Evolutionary conservation across 2,888 invertebrate genomes (phyloP), one percentile per base, ranked within the genome.

Genomic region (Coelinius sp.): DNA sequence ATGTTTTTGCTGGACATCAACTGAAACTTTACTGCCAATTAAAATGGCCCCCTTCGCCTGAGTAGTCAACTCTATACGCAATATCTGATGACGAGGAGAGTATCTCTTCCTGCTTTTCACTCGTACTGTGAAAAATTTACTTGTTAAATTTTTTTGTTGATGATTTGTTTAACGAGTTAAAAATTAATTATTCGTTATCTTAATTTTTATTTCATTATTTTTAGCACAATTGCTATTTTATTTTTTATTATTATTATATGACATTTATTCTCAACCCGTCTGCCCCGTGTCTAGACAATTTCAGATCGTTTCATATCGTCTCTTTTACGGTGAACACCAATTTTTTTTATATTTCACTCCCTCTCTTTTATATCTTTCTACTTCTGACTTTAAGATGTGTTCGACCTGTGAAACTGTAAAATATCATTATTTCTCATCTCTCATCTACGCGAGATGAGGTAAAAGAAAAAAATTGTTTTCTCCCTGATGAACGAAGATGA

Each of bases 1-100:
- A 64, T 79, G 81, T 84, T 84, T 84, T 84, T 85, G 80, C 25
- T 5, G 25, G 53, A 49, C 78, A 77, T 76, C 78, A 76, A 77
- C 78, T 75, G 81, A 79, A 80, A 81, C 73, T 84, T 84, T 84
- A 83, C 83, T 82, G 82, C 82, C 84, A 84, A 84, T 84, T 84
- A 84, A 82, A 84, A 82, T 80, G 75, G 78, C 79, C 81, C n/a
- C 75, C 79, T 76, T 76, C 76, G 77, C 71, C 75, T 75, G 46
- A 31, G 66, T 73, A 72, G 56, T 62, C 52, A 35, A 52, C 64
- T 59, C 73, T 68, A 68, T 62, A 56, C 69, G 56, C 70, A 65
- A 70, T 65, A 68, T 63, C 46, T 49, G 46, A 49, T 49, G 46
- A 49, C 20, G 17, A n/a, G n/a, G 46, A 49, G 46, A 49, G 17